Conservation (phyloP, 2,113 vertebrate species). For the Tiliqua scincoides region DNA sequence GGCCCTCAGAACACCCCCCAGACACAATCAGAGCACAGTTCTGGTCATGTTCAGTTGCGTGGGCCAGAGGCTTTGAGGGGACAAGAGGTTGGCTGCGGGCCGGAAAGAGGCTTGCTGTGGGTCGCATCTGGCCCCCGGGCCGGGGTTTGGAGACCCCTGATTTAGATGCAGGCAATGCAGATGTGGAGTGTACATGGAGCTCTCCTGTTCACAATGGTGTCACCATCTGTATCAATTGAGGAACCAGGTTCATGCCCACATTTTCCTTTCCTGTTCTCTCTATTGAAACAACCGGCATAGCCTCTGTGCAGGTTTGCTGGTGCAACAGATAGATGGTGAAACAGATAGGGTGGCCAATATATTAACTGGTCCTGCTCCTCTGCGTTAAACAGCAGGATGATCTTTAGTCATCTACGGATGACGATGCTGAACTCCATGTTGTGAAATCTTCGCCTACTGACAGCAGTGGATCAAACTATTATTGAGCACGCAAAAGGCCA, state of each 20-base stretch:
- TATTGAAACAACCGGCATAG: neutral
- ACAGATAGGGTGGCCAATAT: neutral
- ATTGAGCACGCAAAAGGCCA: neutral
- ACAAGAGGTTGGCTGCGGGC: no score
- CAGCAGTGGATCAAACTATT: neutral
- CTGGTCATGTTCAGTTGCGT: no score
- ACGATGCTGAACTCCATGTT: neutral
- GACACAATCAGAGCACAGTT: no score
- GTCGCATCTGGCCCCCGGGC: no score
- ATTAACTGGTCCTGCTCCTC: neutral
- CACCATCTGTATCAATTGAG: neutral
- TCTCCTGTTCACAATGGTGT: neutral
- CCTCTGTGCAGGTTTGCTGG: neutral
- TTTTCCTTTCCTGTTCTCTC: neutral
- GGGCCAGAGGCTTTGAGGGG: no score
- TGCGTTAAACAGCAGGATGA: neutral
- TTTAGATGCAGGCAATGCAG: no score
- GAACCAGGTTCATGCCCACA: neutral
- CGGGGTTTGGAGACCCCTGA: no score
- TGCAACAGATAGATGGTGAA: neutral
- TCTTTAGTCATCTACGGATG: neutral
- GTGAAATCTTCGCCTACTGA: neutral
- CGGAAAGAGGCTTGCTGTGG: no score
- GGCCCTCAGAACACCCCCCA: no score
- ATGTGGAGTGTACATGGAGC: neutral